phyloP scores from a whole-genome alignment of 2,797 vertebrate species.

The Bucorvus abyssinicus region DNA sequence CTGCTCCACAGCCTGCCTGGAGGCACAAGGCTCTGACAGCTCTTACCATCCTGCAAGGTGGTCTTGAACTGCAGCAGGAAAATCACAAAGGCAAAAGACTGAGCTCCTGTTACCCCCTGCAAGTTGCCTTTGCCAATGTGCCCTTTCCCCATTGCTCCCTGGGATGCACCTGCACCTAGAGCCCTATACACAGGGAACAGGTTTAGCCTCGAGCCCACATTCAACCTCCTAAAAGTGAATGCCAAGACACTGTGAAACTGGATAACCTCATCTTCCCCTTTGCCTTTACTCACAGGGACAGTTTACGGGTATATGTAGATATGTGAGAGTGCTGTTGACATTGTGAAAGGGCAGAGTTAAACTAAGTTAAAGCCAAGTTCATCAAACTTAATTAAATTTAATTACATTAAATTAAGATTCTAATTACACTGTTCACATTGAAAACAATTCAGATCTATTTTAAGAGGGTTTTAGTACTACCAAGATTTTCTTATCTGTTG shows the following conservation, averaged over 20 bases:
- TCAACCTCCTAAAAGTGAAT: neutral
- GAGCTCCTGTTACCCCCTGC: neutral
- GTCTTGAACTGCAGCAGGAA: neutral
- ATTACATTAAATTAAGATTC: neutral
- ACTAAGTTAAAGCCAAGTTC: neutral
- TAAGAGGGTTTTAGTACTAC: neutral
- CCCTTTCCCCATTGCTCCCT: neutral
- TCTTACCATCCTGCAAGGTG: neutral
- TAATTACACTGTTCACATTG: neutral
- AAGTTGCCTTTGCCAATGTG: neutral
- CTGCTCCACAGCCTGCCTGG: neutral
- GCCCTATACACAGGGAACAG: neutral
- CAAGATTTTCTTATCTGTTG: neutral
- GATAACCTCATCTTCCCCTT: neutral
- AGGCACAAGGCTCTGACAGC: neutral
- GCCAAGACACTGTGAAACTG: neutral
- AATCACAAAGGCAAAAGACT: neutral
- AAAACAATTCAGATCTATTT: neutral
- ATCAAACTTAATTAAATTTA: neutral
- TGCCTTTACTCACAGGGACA: fast-evolving
- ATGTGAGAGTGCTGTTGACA: neutral
- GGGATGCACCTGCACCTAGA: fast-evolving
- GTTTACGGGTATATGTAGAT: neutral
- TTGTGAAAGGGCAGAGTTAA: neutral
- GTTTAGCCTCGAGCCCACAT: neutral